phyloP scores from a whole-genome alignment of 2,888 invertebrate species.

The Amphimallon solstitiale region DNA sequence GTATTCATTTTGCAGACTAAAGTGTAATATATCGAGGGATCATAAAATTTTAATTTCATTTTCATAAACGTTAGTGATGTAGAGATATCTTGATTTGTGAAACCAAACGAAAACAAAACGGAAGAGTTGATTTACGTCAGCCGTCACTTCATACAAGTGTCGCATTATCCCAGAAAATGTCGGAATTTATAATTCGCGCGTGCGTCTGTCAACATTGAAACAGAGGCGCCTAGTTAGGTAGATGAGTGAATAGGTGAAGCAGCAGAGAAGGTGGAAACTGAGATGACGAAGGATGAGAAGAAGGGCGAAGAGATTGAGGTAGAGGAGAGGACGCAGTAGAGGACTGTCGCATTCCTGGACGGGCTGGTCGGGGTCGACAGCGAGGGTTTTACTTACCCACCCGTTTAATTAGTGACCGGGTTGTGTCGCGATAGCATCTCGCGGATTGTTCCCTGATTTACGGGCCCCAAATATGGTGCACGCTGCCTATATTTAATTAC shows the following conservation, averaged over 20 bases:
- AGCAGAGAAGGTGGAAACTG: conserved; percentile 15
- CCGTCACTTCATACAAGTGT: conserved; percentile 19
- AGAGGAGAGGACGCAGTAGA: conserved; percentile 15
- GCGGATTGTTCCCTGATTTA: conserved; percentile 47
- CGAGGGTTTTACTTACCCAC: conserved; percentile 37
- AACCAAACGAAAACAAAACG: too few species aligned
- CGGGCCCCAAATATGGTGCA: conserved; percentile 42
- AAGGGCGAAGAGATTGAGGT: conserved; percentile 13
- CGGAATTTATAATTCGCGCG: conserved; percentile 37
- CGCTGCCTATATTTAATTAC: conserved; percentile 42
- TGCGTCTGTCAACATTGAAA: conserved; percentile 24
- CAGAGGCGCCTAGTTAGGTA: conserved; percentile 14
- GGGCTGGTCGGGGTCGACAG: conserved; percentile 36
- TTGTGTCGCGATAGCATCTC: conserved; percentile 48
- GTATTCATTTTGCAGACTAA: too few species aligned
- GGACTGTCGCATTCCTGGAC: conserved; percentile 36
- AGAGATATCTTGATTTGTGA: too few species aligned
- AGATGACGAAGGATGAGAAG: conserved; percentile 22
- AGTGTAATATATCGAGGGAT: too few species aligned
- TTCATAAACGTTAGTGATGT: too few species aligned
- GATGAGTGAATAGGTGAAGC: conserved; percentile 19
- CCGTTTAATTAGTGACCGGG: conserved; percentile 42
- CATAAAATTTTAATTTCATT: too few species aligned
- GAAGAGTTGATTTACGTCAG: conserved; percentile 3
- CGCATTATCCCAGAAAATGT: conserved; percentile 18